A percentile compares a stretch with the other conserved stretches of the same genome.
phyloP scores from a whole-genome alignment of 1,140 invertebrate genomes.

The Halictus rubicundus region DNA sequence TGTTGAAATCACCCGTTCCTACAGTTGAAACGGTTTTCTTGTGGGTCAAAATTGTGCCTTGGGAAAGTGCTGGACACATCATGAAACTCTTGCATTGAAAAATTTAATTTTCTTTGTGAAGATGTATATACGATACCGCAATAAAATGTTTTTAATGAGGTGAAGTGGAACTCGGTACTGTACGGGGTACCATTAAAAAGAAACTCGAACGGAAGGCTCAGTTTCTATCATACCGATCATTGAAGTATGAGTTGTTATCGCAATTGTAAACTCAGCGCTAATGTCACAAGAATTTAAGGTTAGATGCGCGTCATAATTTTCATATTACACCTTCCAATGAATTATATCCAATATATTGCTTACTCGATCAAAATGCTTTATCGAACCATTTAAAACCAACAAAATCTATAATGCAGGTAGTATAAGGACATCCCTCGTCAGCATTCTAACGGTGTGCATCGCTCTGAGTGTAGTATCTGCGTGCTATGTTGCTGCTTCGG shows the following conservation, averaged over 20 bases:
- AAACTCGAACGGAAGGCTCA: neutral
- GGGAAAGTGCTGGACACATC: slow-evolving; percentile 40
- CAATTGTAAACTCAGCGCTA: slow-evolving; percentile 16
- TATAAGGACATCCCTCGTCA: slow-evolving; percentile 9
- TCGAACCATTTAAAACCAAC: neutral
- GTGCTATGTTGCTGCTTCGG: slow-evolving; percentile 64
- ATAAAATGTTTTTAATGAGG: slow-evolving; percentile 21
- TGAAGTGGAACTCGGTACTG: slow-evolving; percentile 14
- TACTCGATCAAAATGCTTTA: slow-evolving; percentile 3
- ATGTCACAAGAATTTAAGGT: slow-evolving; percentile 51
- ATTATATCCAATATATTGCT: neutral
- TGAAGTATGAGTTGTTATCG: slow-evolving; percentile 5
- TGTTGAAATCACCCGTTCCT: neutral
- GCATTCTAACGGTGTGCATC: slow-evolving; percentile 9
- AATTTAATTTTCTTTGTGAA: slow-evolving; percentile 35
- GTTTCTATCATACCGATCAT: neutral
- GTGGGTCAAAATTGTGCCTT: slow-evolving; percentile 55
- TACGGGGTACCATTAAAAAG: slow-evolving; percentile 15
- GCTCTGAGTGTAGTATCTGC: slow-evolving; percentile 36
- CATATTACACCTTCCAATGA: neutral
- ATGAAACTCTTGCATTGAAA: slow-evolving; percentile 13
- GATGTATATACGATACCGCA: slow-evolving; percentile 20
- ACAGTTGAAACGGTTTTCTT: neutral
- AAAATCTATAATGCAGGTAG: slow-evolving; percentile 8
- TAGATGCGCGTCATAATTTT: slow-evolving; percentile 36